phyloP scores from a whole-genome alignment of 2,113 vertebrate species.

The Verasper variegatus region DNA sequence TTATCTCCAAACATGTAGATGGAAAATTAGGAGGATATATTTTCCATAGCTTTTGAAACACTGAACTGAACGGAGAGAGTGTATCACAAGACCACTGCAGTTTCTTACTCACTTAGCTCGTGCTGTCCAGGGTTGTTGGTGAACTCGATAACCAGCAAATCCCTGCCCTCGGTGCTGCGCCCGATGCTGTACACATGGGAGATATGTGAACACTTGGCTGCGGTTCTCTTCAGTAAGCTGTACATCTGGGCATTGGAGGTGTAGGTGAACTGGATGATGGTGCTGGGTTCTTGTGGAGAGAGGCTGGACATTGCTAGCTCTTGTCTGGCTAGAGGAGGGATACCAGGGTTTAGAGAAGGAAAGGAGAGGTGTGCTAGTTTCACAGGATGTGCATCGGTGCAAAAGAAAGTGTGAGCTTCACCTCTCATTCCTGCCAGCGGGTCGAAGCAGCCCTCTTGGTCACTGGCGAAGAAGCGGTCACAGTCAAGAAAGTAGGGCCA shows the following conservation, averaged over 20 bases:
- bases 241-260: conserved; percentile 92
- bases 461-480: conserved; percentile 87
- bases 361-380: background rate
- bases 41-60: background rate
- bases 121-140: conserved; percentile 92
- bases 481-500: conserved; percentile 99
- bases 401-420: conserved; percentile 57
- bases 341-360: background rate
- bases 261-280: conserved; percentile 90
- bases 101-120: conserved; percentile 87
- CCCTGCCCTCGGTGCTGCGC: conserved; percentile 91
- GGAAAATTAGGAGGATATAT: background rate
- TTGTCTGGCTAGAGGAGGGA: conserved; percentile 79
- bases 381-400: background rate
- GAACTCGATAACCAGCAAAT: conserved; percentile 95
- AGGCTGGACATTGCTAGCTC: conserved; percentile 73
- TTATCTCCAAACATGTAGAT: background rate
- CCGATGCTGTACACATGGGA: conserved; percentile 94
- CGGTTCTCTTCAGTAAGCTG: conserved; percentile 87
- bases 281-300: conserved; percentile 82
- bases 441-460: conserved; percentile 91
- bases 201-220: conserved; percentile 89
- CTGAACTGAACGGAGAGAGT: background rate
- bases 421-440: conserved; percentile 88
- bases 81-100: background rate